Conservation (phyloP, 2,797 vertebrate genomes). For the Anguilla megastoma region DNA sequence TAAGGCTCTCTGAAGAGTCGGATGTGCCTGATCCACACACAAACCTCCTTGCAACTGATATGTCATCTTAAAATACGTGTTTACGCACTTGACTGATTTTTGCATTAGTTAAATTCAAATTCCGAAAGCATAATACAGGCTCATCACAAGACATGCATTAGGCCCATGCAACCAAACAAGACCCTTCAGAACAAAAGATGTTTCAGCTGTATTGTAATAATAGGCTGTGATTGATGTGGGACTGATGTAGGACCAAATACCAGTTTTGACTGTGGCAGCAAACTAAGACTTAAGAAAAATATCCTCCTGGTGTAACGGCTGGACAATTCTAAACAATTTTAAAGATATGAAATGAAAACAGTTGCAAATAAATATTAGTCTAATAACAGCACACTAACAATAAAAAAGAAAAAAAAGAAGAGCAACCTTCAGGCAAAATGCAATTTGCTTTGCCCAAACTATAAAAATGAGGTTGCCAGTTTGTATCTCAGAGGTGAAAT, state of each 20-base stretch:
- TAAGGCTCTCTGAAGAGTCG: neutral
- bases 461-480: conserved; percentile 58
- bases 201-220: conserved; percentile 2
- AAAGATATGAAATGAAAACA: neutral
- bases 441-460: conserved; percentile 32
- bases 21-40: neutral
- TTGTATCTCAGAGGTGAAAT: conserved; percentile 60
- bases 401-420: neutral
- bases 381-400: neutral
- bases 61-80: neutral
- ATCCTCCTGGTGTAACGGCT: neutral
- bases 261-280: neutral
- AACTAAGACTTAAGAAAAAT: neutral
- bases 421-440: conserved; percentile 38
- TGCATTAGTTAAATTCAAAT: neutral
- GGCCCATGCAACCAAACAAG: conserved; percentile 16
- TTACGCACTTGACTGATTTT: neutral
- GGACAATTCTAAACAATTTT: neutral
- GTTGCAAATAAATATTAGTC: neutral
- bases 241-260: neutral
- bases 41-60: neutral
- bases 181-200: conserved; percentile 25
- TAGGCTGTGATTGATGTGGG: conserved; percentile 12
- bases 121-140: neutral
- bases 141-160: conserved; percentile 32